Base-by-base conservation (phyloP, 2,797 vertebrate genomes). In the Sebastes minor region DNA sequence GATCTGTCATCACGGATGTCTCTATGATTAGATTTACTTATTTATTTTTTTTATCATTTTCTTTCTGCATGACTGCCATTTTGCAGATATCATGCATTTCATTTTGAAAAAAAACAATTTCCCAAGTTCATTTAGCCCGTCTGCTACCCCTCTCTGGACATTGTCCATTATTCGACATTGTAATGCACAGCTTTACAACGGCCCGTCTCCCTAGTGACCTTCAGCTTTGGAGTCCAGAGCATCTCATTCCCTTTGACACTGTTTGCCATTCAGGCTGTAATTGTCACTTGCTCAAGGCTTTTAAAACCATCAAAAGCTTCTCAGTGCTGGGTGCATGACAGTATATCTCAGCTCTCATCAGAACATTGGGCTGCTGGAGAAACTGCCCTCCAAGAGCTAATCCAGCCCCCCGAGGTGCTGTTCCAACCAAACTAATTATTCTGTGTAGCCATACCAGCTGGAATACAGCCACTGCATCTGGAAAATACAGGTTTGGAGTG, bases 341-440 rank as follows among this genome's bases (percentile, higher is more conserved):
- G 84, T 89, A 76, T 94, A 92, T 94, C 94, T 92, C 82, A 1
- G 85, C 88, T 86, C 88, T 93, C 88, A 92, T 95, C 93, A 92
- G 82, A 93, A 86, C 87, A 81, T 83, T 63, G 85, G 74, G 74
- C 81, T 89, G 89, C 83, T 82, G 89, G 90, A 89, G 88, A 92
- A 89, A 86, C 87, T 89, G 91, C 88, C 93, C 90, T 94, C 90
- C 92, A 92, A 90, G 79, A 91, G 88, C 91, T 94, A 92, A 93
- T 93, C 94, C 93, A 83, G 84, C 82, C 88, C 91, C 91, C 87
- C 0, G 85, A 93, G 92, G 88, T 89, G 78, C 84, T 71, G 88
- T 86, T 92, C 90, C 90, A 86, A 92, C 88, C 90, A 89, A 92
- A 93, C 93, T 92, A 94, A 95, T 95, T 94, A 95, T 91, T 92